Base-by-base conservation (phyloP, 2,888 invertebrate species). In the Chloroclysta siterata region DNA sequence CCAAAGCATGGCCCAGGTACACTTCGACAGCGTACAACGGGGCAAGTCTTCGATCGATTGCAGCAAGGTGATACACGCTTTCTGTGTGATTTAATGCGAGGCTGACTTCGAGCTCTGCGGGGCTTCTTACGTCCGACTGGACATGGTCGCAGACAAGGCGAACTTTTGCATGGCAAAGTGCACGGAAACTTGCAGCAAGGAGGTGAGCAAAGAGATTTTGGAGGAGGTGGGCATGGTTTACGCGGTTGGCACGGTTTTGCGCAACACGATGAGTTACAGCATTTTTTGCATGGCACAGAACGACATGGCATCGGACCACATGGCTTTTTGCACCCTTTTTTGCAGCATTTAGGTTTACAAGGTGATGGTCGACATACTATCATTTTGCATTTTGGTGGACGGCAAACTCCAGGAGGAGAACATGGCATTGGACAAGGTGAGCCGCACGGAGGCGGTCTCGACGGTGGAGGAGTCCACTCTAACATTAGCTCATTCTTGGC, bases 401-500 rank as follows among this genome's bases (percentile, higher is more conserved):
- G 80, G 59, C 79, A 82, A 3, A 72, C 53, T 17, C 65, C 63
- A 17, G 80, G 72, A 15, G 69, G 63, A 10, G 70, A 48, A 54
- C 79, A 83, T 1, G 77, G 64, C 11, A 69, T 50, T 6, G 81
- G 69, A 63, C 80, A 83, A 2, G 84, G 79, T 8, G 63, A 54
- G 11, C 73, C 73, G 54, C 85, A 85, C 5, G 82, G 65, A 14
- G 76, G 70, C n/a, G 80, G 72, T 6, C 84, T 79, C 11, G 73
- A 71, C 6, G 87, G 84, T 2, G 92, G 92, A 1, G 91, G 92
- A 6, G 88, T 88, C 92, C 92, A 93, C 75, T 93, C 92, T 46
- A 93, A 72, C 87, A 92, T 89, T 44, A 93, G 71, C 70, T 93
- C 92, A 68, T 91, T 91, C 67, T 75, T 90, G 10, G 92, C 92